Evolutionary conservation across 2,113 vertebrate species (phyloP), one percentile per base, ranked within the genome.

Genomic region (Notarius quadriscutis): DNA sequence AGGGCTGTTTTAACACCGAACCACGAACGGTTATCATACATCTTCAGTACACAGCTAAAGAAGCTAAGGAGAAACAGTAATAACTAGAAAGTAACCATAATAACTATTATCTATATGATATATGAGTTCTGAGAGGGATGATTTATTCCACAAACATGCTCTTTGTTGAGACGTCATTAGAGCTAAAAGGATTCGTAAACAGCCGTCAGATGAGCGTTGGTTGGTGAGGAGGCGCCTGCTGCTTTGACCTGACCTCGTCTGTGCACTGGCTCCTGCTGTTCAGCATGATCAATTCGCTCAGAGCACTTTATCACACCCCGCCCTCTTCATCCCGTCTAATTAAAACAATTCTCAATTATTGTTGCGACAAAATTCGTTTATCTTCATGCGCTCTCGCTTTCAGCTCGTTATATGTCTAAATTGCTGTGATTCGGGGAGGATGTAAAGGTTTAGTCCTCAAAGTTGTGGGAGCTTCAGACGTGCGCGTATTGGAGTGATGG

Each of bases 181-280:
- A 84, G 80, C 34, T 67, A 48, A 69, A 86, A 51, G 51, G 62
- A 86, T 72, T 84, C 71, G 71, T 78, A 63, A 86, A 34, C 79
- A 84, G 65, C 57, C 71, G 55, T 81, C 81, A 86, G 50, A 86
- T 72, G 17, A n/a, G 60, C 30, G 22, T 69, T 86, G 51, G 63
- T 78, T 85, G 69, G 12, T 4, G 69, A 74, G 86, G 81, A 53
- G 60, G 25, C 72, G 60, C 79, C 74, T 67, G 58, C 65, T 27
- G 77, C 48, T 77, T 83, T 87, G 83, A 87, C 87, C 86, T 86
- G 88, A 91, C 88, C 91, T 74, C 86, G 88, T 85, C 87, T 86
- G 80, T 83, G 41, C 63, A 90, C 57, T 81, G 11, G 77, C 57
- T 83, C 65, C 65, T 77, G 84, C 86, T 87, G 55, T 85, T 83